Evolutionary conservation across 2,113 vertebrate species (phyloP).

Genomic region (Saccopteryx leptura): DNA sequence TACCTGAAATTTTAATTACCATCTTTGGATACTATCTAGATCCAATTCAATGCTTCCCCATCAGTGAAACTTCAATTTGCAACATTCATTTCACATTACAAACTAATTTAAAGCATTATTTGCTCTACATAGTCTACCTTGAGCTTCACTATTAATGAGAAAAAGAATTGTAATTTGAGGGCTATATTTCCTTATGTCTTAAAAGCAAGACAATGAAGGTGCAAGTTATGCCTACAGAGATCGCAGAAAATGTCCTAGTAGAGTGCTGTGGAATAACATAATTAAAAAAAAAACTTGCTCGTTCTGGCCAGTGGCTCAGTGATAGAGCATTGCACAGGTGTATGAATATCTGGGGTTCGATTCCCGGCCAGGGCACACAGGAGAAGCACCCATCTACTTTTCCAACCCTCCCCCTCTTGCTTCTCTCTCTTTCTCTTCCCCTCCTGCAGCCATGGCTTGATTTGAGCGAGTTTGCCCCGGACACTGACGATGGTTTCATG

Average conservation of each 20-base stretch:
- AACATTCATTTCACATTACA: conserved; percentile 12
- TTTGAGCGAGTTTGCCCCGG: too few species aligned
- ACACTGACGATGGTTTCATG: too few species aligned
- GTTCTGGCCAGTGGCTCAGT: too few species aligned
- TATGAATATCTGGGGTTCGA: too few species aligned
- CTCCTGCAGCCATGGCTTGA: too few species aligned
- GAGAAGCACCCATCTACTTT: too few species aligned
- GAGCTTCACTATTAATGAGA: background rate
- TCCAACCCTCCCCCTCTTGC: too few species aligned
- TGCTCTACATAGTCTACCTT: background rate
- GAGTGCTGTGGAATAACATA: background rate
- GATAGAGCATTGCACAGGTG: too few species aligned
- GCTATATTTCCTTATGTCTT: background rate
- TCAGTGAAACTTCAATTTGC: background rate
- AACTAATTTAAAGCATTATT: conserved; percentile 56
- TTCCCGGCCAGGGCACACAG: too few species aligned
- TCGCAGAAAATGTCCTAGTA: background rate
- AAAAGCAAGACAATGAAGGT: background rate
- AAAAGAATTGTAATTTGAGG: background rate
- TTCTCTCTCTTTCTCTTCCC: too few species aligned
- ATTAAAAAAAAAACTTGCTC: background rate
- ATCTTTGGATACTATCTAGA: background rate
- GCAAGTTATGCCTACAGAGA: background rate
- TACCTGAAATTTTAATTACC: conserved; percentile 45
- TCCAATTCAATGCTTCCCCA: conserved; percentile 15